A percentile compares a stretch with the other conserved stretches of the same genome.
Conservation (phyloP, 2,888 invertebrate species). For the Acrobasis consociella region DNA sequence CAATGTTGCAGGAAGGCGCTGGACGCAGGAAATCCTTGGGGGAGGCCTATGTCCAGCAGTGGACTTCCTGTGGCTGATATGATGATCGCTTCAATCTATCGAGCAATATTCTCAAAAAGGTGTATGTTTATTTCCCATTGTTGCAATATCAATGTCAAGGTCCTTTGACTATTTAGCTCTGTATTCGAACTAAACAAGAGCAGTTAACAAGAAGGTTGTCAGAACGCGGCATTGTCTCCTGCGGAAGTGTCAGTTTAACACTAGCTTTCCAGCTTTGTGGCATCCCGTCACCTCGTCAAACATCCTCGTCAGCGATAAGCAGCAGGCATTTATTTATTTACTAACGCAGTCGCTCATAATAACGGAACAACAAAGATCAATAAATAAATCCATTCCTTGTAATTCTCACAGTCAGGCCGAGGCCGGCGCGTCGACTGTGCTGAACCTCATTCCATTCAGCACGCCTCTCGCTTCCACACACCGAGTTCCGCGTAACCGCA, state of each 20-base stretch:
- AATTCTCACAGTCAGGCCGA: constrained; percentile 76
- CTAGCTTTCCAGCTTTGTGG: constrained; percentile 36
- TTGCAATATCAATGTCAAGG: not conserved
- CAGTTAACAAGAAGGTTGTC: not conserved
- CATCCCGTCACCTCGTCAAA: constrained; percentile 45
- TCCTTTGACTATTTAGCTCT: not conserved
- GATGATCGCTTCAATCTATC: not conserved
- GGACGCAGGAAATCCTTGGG: too few relatives aligned
- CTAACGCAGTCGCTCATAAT: constrained; percentile 56
- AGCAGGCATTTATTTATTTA: constrained; percentile 62
- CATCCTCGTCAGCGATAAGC: constrained; percentile 45
- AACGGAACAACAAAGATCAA: constrained; percentile 76
- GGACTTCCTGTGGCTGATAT: too few relatives aligned
- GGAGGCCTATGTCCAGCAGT: too few relatives aligned
- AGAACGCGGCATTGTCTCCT: constrained; percentile 26
- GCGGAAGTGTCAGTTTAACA: constrained; percentile 54
- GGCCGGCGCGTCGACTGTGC: constrained; percentile 64
- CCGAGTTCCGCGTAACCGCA: constrained; percentile 34
- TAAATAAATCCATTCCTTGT: constrained; percentile 80
- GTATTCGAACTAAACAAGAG: not conserved
- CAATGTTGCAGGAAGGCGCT: too few relatives aligned
- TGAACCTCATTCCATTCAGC: constrained; percentile 75
- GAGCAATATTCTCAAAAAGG: not conserved
- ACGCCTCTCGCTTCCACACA: constrained; percentile 53
- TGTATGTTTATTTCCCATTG: not conserved